These are phyloP conservation scores for Prenolepis imparis DNA, from an alignment of 2,888 invertebrate species.

Conservation along the genomic window DNA sequence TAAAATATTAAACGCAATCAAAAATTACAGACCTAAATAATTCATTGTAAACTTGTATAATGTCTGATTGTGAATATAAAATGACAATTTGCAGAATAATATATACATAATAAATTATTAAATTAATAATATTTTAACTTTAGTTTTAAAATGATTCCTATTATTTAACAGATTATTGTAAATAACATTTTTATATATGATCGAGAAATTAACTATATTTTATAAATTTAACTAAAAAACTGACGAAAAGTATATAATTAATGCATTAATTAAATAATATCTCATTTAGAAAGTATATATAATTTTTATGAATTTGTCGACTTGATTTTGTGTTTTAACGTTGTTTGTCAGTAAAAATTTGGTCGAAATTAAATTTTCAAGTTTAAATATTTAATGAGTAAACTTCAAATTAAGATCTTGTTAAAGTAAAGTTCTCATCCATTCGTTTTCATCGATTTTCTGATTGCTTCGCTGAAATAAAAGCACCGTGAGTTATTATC, in stretches of 20 bases:
- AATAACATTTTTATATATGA: neutral
- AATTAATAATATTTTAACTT: neutral
- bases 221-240: neutral
- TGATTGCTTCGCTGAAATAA: neutral
- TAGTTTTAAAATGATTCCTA: neutral
- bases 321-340: neutral
- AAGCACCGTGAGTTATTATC: slow-evolving; percentile 2
- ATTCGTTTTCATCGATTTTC: neutral
- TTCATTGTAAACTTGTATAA: neutral
- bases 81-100: neutral
- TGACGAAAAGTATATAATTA: neutral
- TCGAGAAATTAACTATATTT: neutral
- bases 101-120: neutral
- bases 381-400: slow-evolving; percentile 8
- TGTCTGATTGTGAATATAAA: neutral
- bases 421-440: neutral
- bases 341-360: neutral
- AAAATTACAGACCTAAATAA: neutral
- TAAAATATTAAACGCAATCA: slow-evolving; percentile 8
- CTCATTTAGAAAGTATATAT: neutral
- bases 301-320: neutral
- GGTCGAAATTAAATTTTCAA: slow-evolving; percentile 14
- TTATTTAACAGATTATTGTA: neutral
- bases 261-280: neutral
- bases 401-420: neutral